Evolutionary conservation across 2,888 invertebrate genomes (phyloP).

Genomic region (Mimas tiliae): DNA sequence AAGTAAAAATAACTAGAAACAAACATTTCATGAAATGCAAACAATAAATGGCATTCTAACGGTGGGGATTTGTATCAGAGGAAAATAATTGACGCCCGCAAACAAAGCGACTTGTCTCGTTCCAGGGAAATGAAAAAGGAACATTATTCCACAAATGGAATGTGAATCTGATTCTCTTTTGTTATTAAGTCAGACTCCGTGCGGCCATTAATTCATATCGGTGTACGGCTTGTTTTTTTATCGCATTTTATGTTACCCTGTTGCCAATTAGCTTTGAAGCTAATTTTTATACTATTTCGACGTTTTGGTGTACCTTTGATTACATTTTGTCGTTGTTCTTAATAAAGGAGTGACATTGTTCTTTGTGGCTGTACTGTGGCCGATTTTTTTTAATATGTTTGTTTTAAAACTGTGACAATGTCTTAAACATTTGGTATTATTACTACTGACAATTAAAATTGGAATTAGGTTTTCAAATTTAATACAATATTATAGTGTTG

Average conservation of each 20-base stretch:
- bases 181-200: slow-evolving; percentile 33
- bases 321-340: not conserved
- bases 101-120: slow-evolving; percentile 55
- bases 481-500: too few relatives aligned
- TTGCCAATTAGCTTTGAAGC: slow-evolving; percentile 11
- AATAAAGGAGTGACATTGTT: not conserved
- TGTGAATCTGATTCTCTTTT: slow-evolving; percentile 55
- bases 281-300: slow-evolving; percentile 7
- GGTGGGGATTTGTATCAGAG: slow-evolving; percentile 29
- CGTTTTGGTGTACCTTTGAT: slow-evolving; percentile 1
- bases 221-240: slow-evolving; percentile 16
- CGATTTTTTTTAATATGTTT: not conserved
- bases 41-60: slow-evolving; percentile 18
- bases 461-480: too few relatives aligned
- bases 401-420: not conserved
- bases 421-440: too few relatives aligned
- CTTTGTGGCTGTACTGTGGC: not conserved
- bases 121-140: slow-evolving; percentile 51
- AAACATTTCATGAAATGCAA: slow-evolving; percentile 23
- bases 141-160: slow-evolving; percentile 52
- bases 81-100: slow-evolving; percentile 53
- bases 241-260: not conserved
- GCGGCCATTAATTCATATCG: slow-evolving; percentile 28
- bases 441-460: too few relatives aligned
- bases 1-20: not conserved